Evolutionary conservation across 2,888 invertebrate genomes (phyloP).

Genomic region (Himalopsyche kuldschensis): DNA sequence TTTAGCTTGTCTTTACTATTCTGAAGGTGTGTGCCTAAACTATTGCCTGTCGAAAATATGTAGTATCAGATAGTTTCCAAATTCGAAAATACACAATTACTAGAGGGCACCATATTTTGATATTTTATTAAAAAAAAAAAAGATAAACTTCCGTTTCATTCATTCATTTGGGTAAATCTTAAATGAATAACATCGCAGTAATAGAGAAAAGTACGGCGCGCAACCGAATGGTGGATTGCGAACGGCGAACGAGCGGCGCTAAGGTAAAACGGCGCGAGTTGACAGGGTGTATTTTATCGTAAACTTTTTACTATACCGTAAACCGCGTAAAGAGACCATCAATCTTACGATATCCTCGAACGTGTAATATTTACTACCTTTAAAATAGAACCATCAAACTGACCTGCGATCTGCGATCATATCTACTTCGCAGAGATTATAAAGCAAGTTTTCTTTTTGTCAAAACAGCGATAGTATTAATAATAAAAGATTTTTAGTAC

Average conservation of each 20-base stretch:
- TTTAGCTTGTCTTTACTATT: too few relatives aligned
- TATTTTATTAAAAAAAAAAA: too few relatives aligned
- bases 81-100: too few relatives aligned
- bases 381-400: not conserved
- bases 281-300: constrained; percentile 32
- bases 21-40: too few relatives aligned
- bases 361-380: not conserved
- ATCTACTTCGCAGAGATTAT: too few relatives aligned
- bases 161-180: not conserved
- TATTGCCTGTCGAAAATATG: too few relatives aligned
- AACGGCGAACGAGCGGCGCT: not conserved
- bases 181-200: not conserved
- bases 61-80: too few relatives aligned
- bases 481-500: too few relatives aligned
- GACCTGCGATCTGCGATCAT: not conserved
- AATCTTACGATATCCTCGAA: constrained; percentile 15
- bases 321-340: constrained; percentile 31
- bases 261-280: not conserved
- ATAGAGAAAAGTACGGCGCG: not conserved
- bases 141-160: not conserved
- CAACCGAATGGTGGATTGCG: too few relatives aligned
- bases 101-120: too few relatives aligned
- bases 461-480: too few relatives aligned
- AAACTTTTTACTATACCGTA: constrained; percentile 36
- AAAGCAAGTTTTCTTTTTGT: too few relatives aligned